A percentile compares a stretch with the other conserved stretches of the same genome.
These are phyloP conservation scores for Babylonia areolata DNA, from an alignment of 1,140 invertebrate genomes.

Conservation along the genomic window DNA sequence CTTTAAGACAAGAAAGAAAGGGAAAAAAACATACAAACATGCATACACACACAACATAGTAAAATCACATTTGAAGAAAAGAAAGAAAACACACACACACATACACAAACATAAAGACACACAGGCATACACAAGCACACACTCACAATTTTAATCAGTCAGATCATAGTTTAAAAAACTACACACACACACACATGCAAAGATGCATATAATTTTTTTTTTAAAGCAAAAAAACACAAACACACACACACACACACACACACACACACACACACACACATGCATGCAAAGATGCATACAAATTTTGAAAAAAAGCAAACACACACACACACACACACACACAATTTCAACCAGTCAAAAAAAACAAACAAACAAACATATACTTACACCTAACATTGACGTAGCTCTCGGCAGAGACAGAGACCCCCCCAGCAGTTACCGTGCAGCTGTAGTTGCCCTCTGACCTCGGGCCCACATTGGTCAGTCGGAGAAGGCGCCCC, in stretches of 20 bases:
- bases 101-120: neutral
- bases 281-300: too few relatives aligned
- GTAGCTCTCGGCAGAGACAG: neutral
- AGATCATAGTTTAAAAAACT: too few relatives aligned
- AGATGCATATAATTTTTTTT: too few relatives aligned
- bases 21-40: too few relatives aligned
- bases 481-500: neutral
- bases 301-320: too few relatives aligned
- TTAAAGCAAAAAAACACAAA: too few relatives aligned
- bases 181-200: neutral
- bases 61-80: neutral
- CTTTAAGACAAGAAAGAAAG: too few relatives aligned
- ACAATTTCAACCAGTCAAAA: neutral
- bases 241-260: neutral
- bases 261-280: neutral
- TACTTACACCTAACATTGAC: constrained; percentile 16
- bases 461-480: neutral
- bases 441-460: constrained; percentile 19
- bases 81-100: neutral
- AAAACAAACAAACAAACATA: neutral
- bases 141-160: too few relatives aligned
- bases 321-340: neutral
- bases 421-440: neutral
- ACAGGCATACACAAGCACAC: too few relatives aligned
- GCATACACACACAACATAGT: too few relatives aligned